Conservation (phyloP, 2,888 invertebrate genomes). For the Phaedon cochleariae region DNA sequence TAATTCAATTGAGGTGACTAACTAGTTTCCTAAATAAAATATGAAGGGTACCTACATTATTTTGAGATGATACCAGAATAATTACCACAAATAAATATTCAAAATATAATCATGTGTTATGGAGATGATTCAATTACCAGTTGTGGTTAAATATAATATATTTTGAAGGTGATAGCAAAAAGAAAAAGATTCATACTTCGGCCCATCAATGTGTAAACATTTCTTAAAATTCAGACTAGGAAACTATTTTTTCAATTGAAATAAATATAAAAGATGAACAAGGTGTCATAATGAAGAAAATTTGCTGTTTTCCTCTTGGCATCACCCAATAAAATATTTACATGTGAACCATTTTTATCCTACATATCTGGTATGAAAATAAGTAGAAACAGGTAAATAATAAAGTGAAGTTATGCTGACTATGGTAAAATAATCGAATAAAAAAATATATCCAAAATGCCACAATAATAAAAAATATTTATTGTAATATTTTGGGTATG, state of each 20-base stretch:
- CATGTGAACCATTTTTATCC: background rate
- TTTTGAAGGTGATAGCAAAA: background rate
- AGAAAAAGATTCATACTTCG: background rate
- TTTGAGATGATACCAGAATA: conserved; percentile 11
- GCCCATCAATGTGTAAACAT: background rate
- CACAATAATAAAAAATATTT: too few relatives aligned
- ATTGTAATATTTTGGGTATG: too few relatives aligned
- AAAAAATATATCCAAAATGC: too few relatives aligned
- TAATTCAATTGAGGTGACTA: conserved; percentile 3
- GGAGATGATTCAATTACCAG: background rate
- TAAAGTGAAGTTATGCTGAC: too few relatives aligned
- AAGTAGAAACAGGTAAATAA: background rate
- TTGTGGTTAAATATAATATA: background rate
- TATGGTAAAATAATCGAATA: too few relatives aligned
- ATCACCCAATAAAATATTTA: background rate
- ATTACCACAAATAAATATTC: background rate
- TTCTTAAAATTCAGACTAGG: too few relatives aligned
- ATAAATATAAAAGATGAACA: too few relatives aligned
- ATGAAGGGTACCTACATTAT: conserved; percentile 19
- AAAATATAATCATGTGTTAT: background rate
- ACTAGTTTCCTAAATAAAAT: conserved; percentile 19
- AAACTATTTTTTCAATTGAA: too few relatives aligned
- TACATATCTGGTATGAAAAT: background rate
- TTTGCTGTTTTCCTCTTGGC: background rate
- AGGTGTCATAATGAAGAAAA: background rate